Percentiles rank a stretch among this genome's conserved stretches.
Evolutionary conservation across 2,797 vertebrate species (phyloP).

Genomic region (Coendou prehensilis): DNA sequence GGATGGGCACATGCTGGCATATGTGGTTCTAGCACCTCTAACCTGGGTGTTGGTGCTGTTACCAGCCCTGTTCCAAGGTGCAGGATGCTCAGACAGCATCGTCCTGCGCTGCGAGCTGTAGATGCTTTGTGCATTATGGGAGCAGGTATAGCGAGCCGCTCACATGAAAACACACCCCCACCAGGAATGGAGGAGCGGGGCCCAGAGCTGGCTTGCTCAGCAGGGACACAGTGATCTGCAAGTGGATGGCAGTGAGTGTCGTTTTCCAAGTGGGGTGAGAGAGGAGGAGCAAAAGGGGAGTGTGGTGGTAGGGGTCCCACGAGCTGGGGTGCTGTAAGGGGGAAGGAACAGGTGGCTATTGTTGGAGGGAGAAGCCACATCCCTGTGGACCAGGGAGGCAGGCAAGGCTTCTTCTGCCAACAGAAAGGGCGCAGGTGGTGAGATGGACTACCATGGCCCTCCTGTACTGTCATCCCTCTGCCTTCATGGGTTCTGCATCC

Average conservation of each 20-base stretch:
- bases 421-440: background rate
- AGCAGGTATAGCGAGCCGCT: background rate
- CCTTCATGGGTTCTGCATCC: background rate
- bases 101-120: background rate
- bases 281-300: background rate
- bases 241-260: background rate
- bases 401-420: background rate
- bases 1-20: background rate
- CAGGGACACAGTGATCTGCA: background rate
- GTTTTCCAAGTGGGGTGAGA: background rate
- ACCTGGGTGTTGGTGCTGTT: background rate
- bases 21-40: background rate
- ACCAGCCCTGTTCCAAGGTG: background rate
- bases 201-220: background rate
- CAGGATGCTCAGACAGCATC: accelerated
- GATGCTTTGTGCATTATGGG: background rate
- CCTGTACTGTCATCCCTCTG: background rate
- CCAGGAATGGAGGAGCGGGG: background rate
- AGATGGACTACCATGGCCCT: background rate
- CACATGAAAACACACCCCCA: background rate
- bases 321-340: background rate
- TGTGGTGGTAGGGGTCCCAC: background rate
- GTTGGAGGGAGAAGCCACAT: background rate
- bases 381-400: background rate
- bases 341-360: background rate